These are phyloP conservation scores for Columba janthina DNA, from an alignment of 2,113 vertebrate species.

Conservation along the genomic window DNA sequence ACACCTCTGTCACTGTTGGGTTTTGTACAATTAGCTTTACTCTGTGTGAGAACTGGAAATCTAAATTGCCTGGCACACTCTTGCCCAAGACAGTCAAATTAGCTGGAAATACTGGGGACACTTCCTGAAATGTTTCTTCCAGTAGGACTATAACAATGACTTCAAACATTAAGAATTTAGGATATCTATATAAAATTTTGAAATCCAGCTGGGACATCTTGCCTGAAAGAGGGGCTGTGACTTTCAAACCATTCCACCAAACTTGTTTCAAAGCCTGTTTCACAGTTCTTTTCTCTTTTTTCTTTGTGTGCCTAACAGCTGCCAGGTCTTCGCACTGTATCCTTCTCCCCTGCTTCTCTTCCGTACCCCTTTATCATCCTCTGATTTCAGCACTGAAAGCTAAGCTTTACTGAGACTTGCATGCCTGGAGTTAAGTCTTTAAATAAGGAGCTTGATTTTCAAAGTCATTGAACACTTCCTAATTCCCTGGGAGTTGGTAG, in stretches of 20 bases:
- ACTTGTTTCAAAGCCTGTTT: not conserved
- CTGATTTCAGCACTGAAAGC: not conserved
- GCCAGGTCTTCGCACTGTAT: not conserved
- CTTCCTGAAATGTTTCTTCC: not conserved
- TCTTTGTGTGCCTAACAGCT: not conserved
- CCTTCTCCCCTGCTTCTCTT: not conserved
- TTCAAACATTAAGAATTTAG: not conserved
- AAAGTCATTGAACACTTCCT: not conserved
- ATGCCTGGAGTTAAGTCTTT: not conserved
- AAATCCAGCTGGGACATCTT: not conserved
- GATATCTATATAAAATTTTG: not conserved
- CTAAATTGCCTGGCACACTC: not conserved
- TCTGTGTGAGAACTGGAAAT: not conserved
- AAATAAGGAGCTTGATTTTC: not conserved
- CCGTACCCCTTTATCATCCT: not conserved
- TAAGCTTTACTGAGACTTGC: not conserved
- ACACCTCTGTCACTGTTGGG: not conserved
- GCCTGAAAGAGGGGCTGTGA: not conserved
- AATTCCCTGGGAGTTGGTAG: not conserved
- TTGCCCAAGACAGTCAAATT: not conserved
- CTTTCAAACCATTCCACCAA: not conserved
- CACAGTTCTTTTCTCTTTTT: not conserved
- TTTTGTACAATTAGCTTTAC: not conserved
- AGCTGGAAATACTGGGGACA: not conserved
- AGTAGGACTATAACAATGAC: not conserved